Percentiles rank a stretch among this genome's conserved stretches.
Evolutionary conservation across 1,140 invertebrate species (phyloP).

Genomic region (Bradysia coprophila): DNA sequence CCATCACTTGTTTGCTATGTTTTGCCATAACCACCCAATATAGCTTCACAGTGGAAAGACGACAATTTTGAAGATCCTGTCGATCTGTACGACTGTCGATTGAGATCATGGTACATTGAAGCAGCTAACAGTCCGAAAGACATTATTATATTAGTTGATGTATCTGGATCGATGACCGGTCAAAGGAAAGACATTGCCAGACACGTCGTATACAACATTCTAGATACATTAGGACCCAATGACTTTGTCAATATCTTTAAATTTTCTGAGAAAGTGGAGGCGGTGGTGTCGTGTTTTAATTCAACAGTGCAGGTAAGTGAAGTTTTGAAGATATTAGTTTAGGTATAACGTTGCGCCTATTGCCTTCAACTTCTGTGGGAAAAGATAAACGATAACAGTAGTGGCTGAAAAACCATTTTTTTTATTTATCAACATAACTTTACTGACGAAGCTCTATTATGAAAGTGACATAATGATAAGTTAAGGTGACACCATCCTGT

Average conservation of each 20-base stretch:
- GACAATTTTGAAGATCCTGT: constrained; percentile 47
- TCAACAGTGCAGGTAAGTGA: constrained; percentile 71
- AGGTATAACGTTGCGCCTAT: too few relatives aligned
- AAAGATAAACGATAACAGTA: too few relatives aligned
- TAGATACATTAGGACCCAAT: constrained; percentile 94
- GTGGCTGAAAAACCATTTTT: constrained; percentile 3
- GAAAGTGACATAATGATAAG: too few relatives aligned
- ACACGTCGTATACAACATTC: constrained; percentile 83
- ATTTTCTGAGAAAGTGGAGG: constrained; percentile 55
- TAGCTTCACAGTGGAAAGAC: constrained; percentile 46
- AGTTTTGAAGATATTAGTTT: too few relatives aligned
- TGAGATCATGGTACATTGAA: constrained; percentile 88
- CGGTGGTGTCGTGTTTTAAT: constrained; percentile 74
- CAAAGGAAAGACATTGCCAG: constrained; percentile 81
- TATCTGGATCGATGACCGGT: constrained; percentile 93
- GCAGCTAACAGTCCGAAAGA: constrained; percentile 95
- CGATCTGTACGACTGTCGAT: constrained; percentile 76
- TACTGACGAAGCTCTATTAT: too few relatives aligned
- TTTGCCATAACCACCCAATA: too few relatives aligned
- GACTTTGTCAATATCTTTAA: constrained; percentile 95
- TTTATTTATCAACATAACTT: constrained; percentile 6
- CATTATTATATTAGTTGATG: constrained; percentile 86
- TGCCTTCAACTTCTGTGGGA: not conserved
- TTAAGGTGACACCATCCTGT: too few relatives aligned
- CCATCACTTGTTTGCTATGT: too few relatives aligned